These are phyloP conservation scores for Amniataba percoides DNA, from an alignment of 2,797 vertebrate genomes.

Conservation along the genomic window DNA sequence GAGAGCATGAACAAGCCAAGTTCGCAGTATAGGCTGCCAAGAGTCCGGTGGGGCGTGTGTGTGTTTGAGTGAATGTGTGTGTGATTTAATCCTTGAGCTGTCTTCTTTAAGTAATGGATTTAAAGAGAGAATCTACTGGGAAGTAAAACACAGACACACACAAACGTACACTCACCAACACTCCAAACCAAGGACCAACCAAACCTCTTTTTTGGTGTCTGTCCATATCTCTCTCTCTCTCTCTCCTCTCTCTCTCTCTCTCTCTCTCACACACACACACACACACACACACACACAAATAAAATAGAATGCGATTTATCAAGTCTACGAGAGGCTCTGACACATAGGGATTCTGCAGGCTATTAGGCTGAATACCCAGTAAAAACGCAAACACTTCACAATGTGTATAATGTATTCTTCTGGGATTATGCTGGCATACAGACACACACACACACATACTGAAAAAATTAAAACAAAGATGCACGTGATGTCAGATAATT, in stretches of 20 bases:
- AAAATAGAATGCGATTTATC: conserved; percentile 50
- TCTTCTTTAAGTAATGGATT: conserved; percentile 52
- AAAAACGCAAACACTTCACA: conserved; percentile 53
- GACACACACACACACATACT: conserved; percentile 2
- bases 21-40: conserved; percentile 48
- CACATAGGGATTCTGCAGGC: conserved; percentile 36
- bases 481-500: conserved; percentile 25
- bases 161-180: conserved; percentile 7
- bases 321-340: conserved; percentile 39
- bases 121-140: conserved; percentile 41
- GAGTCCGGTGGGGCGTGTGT: conserved; percentile 10
- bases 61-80: conserved; percentile 3
- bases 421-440: conserved; percentile 39
- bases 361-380: conserved; percentile 44
- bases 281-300: not conserved
- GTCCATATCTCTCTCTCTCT: not conserved
- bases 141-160: conserved; percentile 21
- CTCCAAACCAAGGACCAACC: conserved; percentile 14
- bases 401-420: conserved; percentile 30
- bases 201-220: not conserved
- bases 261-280: not conserved
- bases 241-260: not conserved
- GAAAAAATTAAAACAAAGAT: conserved; percentile 29
- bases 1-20: conserved; percentile 25
- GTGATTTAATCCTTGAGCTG: conserved; percentile 33